Conservation (phyloP, 2,797 vertebrate species). For the Hyperoplus immaculatus region DNA sequence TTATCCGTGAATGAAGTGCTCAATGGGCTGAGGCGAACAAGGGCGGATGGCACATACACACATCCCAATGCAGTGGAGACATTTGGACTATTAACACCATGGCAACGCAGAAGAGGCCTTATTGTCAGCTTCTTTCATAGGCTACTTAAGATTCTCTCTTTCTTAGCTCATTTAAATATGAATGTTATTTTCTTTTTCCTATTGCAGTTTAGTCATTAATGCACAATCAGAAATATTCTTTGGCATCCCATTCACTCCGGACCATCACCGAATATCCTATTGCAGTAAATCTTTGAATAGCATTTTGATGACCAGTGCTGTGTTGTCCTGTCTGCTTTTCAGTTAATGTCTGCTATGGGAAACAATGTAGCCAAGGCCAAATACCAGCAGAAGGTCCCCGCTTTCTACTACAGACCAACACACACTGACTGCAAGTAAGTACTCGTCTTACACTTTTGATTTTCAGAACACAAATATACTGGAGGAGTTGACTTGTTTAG, state of each 20-base stretch:
- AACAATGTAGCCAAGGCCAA: conserved; percentile 91
- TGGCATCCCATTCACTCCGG: not conserved
- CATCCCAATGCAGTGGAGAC: conserved; percentile 10
- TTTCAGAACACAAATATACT: not conserved
- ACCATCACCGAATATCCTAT: not conserved
- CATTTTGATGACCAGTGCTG: not conserved
- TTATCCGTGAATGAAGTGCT: conserved; percentile 49
- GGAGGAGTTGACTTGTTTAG: not conserved
- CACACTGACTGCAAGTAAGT: conserved; percentile 95
- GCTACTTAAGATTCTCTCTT: conserved; percentile 1
- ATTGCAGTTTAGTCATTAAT: not conserved
- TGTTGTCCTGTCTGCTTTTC: conserved; percentile 50
- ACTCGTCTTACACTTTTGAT: not conserved
- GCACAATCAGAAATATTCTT: no score
- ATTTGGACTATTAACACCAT: conserved; percentile 35
- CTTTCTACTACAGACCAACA: conserved; percentile 96
- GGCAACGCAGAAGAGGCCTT: not conserved
- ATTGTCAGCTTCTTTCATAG: conserved; percentile 4
- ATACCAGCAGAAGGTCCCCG: conserved; percentile 93
- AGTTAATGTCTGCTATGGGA: conserved; percentile 93
- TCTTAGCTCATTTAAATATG: conserved; percentile 1
- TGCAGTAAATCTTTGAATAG: not conserved
- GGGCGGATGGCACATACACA: conserved; percentile 16
- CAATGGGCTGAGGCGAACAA: conserved; percentile 17
- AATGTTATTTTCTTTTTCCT: not conserved